Conservation (phyloP, 2,888 invertebrate species). For the Girardia tigrina region DNA sequence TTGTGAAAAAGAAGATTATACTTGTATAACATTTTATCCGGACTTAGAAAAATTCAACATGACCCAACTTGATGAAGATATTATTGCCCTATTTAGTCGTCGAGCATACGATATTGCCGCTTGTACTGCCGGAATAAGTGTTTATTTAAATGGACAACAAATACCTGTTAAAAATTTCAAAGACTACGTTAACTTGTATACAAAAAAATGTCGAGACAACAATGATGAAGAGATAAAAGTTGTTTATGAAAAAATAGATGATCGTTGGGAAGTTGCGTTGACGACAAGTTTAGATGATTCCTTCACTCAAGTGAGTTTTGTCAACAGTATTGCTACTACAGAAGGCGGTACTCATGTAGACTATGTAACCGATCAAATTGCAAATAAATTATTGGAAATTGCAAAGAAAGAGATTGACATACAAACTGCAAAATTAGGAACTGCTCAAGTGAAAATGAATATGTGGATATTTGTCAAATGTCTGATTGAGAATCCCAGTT, state of each 20-base stretch:
- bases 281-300: constrained; percentile 49
- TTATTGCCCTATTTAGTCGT: constrained; percentile 74
- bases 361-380: constrained; percentile 73
- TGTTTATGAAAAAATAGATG: constrained; percentile 64
- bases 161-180: constrained; percentile 76
- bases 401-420: constrained; percentile 76
- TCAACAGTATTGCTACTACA: constrained; percentile 92
- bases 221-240: constrained; percentile 69
- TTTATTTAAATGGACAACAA: constrained; percentile 71
- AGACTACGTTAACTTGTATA: constrained; percentile 81
- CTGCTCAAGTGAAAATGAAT: constrained; percentile 82
- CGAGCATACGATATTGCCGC: constrained; percentile 92
- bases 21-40: constrained; percentile 73
- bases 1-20: constrained; percentile 50
- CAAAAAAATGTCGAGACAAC: constrained; percentile 65
- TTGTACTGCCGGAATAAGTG: constrained; percentile 70
- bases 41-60: constrained; percentile 88
- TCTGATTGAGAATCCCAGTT: constrained; percentile 92
- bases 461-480: constrained; percentile 95
- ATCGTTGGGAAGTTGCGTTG: constrained; percentile 88
- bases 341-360: constrained; percentile 97
- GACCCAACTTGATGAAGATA: constrained; percentile 77
- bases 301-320: constrained; percentile 84
- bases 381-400: constrained; percentile 71
- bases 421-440: constrained; percentile 68